These are phyloP conservation scores for Falco biarmicus DNA, from an alignment of 2,797 vertebrate species.

Conservation along the genomic window DNA sequence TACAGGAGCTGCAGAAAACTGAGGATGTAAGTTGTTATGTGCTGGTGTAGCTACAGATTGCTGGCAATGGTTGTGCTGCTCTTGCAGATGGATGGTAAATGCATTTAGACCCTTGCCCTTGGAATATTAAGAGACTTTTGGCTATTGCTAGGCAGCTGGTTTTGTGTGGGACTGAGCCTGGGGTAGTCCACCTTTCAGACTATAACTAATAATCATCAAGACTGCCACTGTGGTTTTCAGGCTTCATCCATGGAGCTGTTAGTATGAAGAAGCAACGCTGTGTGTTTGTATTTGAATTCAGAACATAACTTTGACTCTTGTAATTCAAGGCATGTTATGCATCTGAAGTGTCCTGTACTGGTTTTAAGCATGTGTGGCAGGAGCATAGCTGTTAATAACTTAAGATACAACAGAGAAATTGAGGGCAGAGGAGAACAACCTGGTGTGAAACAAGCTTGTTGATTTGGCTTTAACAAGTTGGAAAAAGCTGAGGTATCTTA, in stretches of 20 bases:
- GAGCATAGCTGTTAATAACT: neutral
- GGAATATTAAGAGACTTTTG: neutral
- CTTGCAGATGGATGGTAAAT: neutral
- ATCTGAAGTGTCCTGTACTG: neutral
- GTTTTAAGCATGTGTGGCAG: neutral
- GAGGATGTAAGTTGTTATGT: neutral
- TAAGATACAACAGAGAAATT: neutral
- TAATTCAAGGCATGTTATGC: neutral
- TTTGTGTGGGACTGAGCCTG: neutral
- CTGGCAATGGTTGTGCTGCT: fast-evolving
- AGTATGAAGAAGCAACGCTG: neutral
- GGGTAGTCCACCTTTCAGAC: fast-evolving
- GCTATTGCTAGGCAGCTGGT: neutral
- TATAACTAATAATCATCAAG: fast-evolving
- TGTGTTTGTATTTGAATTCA: neutral
- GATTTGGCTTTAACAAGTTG: neutral
- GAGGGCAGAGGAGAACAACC: neutral
- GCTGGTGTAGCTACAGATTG: neutral
- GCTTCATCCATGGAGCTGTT: neutral
- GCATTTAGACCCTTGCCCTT: neutral
- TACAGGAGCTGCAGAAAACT: neutral
- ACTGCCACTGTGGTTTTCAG: neutral
- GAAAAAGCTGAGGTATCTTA: neutral
- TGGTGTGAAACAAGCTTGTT: neutral
- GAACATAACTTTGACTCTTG: neutral